Base-by-base conservation (phyloP, 2,113 vertebrate species). In the Microtus oregoni region DNA sequence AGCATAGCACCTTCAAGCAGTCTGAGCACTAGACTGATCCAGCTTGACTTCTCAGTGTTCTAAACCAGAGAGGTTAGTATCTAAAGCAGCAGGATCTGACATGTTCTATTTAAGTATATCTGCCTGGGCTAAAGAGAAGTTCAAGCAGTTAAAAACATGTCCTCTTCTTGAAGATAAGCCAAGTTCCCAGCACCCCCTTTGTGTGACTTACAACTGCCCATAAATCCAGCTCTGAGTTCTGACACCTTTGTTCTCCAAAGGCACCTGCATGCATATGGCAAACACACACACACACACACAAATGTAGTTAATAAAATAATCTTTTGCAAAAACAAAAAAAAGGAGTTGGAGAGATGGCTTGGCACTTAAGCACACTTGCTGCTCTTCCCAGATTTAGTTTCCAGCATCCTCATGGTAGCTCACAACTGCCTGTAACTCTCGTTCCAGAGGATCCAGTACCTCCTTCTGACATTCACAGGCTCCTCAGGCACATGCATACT, bases 41-140 rank as follows among this genome's bases (percentile, higher is more conserved):
- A 67, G 61, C 38, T 67, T 85, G 38, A 47, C 44, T 85, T 86
- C 63, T 86, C 85, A 50, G 28, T 50, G 44, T 50, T 86, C 19
- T 70, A 26, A 70, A 70, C 44, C 85, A 86, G 44, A 50, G 83
- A 86, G 20, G 14, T 32, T 68, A 68, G 20, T n/a, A 44, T 68
- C 44, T 50, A 35, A 30, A 68, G n/a, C 38, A 65, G 28, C 41
- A 50, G 32, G 11, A 47, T 50, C 61, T 35, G 79, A 72, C 44
- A 70, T 30, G 44, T 68, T 89, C 15, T 93, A 89, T 93, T 89
- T 28, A 94, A 94, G 44, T 86, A 58, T 88, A 26, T 75, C 70
- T 91, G 15, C 63, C 70, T 63, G 61, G 28, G 2, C 58, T 65
- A 5, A 41, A 20, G 38, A 86, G 30, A 67, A 67, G 17, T 17